Conservation (phyloP, 1,140 invertebrate species). For the Trichonephila inaurata region DNA sequence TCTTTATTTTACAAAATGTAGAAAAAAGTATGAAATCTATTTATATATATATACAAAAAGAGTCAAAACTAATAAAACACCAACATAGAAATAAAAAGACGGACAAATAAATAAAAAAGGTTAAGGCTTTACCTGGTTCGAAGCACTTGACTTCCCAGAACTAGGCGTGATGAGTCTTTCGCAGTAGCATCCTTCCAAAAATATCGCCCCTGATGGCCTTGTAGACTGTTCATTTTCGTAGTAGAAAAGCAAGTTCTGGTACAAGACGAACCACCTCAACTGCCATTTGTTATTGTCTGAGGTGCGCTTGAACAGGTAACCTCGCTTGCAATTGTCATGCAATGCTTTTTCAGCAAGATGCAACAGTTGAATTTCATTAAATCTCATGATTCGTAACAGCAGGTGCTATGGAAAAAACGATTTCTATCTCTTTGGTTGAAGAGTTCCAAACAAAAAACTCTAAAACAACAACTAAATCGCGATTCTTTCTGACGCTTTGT, state of each 20-base stretch:
- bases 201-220: conserved; percentile 90
- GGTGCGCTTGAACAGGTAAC: conserved; percentile 92
- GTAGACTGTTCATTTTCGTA: conserved; percentile 89
- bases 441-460: conserved; percentile 22
- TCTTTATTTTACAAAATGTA: no score
- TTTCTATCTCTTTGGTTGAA: neutral
- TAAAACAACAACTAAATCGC: conserved; percentile 63
- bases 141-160: conserved; percentile 54
- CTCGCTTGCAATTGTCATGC: conserved; percentile 88
- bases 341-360: conserved; percentile 92
- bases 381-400: conserved; percentile 74
- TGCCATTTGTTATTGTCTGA: conserved; percentile 94
- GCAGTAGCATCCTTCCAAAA: conserved; percentile 95
- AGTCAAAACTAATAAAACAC: neutral
- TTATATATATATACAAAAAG: neutral
- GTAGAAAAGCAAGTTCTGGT: conserved; percentile 96
- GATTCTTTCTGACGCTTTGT: neutral
- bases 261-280: conserved; percentile 92
- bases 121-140: conserved; percentile 63
- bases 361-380: conserved; percentile 85
- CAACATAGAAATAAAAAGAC: no score
- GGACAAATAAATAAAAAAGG: neutral
- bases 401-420: neutral
- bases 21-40: neutral
- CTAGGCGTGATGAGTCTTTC: conserved; percentile 86